phyloP scores from a whole-genome alignment of 2,888 invertebrate species.

The Oligia latruncula region DNA sequence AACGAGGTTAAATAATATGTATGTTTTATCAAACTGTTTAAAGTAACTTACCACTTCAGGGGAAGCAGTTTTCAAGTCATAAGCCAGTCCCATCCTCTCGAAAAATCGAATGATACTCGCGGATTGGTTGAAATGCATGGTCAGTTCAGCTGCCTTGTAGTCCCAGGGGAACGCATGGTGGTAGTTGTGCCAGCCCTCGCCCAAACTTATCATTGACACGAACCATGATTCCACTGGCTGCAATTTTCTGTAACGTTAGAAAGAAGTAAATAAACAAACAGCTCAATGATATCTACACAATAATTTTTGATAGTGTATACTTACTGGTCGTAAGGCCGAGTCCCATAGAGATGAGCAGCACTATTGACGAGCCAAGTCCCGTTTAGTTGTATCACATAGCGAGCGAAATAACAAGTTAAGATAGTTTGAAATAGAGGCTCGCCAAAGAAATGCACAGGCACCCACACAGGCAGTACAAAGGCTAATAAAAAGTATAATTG shows the following conservation, averaged over 20 bases:
- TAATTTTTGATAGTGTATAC: constrained; percentile 62
- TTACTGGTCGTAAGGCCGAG: constrained; percentile 94
- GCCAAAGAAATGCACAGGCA: constrained; percentile 93
- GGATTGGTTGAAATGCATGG: constrained; percentile 91
- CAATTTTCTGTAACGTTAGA: constrained; percentile 90
- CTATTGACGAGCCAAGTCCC: constrained; percentile 96
- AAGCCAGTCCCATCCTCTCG: constrained; percentile 91
- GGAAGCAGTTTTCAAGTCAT: constrained; percentile 90
- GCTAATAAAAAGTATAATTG: constrained; percentile 90
- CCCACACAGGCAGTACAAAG: constrained; percentile 90
- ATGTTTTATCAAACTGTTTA: not conserved
- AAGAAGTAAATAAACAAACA: constrained; percentile 25
- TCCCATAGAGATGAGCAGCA: constrained; percentile 94
- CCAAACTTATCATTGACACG: constrained; percentile 93
- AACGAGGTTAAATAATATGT: not conserved
- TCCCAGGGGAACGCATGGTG: constrained; percentile 98
- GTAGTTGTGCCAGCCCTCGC: constrained; percentile 98
- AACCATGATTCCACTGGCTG: constrained; percentile 94
- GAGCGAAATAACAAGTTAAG: constrained; percentile 90
- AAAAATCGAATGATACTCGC: constrained; percentile 91
- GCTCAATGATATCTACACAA: not conserved
- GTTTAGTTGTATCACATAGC: constrained; percentile 92
- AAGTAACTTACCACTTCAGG: constrained; percentile 78
- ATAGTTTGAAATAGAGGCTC: constrained; percentile 91
- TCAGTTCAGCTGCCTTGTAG: constrained; percentile 97